Conservation (phyloP, 2,797 vertebrate species). For the Fistularia tabacaria region DNA sequence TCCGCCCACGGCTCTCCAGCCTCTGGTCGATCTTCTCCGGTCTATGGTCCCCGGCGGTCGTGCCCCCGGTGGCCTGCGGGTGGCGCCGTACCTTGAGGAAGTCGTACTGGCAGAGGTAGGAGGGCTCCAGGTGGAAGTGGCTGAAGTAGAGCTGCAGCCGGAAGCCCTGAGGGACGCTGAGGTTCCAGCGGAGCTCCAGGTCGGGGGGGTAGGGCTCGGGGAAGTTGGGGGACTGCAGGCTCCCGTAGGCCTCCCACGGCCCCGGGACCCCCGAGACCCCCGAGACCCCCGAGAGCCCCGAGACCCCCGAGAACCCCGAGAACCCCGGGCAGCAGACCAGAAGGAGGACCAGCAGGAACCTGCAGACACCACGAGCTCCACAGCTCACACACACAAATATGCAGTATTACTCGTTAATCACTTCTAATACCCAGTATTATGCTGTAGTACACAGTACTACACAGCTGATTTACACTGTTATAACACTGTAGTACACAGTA, state of each 20-base stretch:
- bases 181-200: conserved; percentile 81
- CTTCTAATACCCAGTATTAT: too few species aligned
- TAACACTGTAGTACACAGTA: not conserved
- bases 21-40: too few species aligned
- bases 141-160: conserved; percentile 87
- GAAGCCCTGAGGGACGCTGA: conserved; percentile 84
- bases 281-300: conserved; percentile 41
- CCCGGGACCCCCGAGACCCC: conserved; percentile 37
- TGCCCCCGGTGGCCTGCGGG: too few species aligned
- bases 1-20: too few species aligned
- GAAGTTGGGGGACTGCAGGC: conserved; percentile 86
- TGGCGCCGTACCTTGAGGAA: conserved; percentile 85
- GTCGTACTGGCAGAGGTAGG: conserved; percentile 96
- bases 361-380: not conserved
- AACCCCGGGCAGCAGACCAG: conserved; percentile 17
- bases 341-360: not conserved
- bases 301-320: conserved; percentile 54
- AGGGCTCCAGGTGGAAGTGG: conserved; percentile 95
- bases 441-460: not conserved
- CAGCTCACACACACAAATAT: too few species aligned
- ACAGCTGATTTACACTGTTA: too few species aligned
- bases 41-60: too few species aligned
- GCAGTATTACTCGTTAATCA: too few species aligned
- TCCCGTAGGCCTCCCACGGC: conserved; percentile 82
- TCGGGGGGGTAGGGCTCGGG: conserved; percentile 88